Base-by-base conservation (phyloP, 2,797 vertebrate species). In the Podarcis lilfordi region DNA sequence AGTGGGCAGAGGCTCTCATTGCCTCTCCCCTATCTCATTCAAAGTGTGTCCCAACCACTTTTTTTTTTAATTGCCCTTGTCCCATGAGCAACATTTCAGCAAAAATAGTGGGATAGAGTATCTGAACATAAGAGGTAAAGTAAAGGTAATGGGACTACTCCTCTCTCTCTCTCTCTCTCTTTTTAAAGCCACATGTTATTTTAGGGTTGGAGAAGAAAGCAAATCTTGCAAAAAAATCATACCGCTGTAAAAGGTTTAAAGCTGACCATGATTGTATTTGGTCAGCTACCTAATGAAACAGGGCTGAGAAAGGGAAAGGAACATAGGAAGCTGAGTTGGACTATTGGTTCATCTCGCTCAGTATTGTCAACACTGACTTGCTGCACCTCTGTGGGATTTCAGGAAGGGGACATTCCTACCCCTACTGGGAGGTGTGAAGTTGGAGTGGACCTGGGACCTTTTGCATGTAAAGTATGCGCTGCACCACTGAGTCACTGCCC, bases 1-100 rank as follows among this genome's bases (percentile, higher is more conserved):
- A 69, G 83, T 89, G 83, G 78, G 43, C 4, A 85, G 7, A 76
- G 17, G 59, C 32, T 59, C 19, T 89, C 71, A 81, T 35, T 81
- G 78, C 43, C 35, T 82, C 15, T 55, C n/a, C 35, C 35, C 7
- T 50, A 11, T 10, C 11, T 45, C n/a, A 17, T 2, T 69, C 43
- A 66, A 50, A 85, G 7, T 23, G 19, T 68, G 25, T 7, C 23
- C 25, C 7, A 45, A 17, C 25, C 55, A 27, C 19, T 55, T 45
- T 13, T 15, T 29, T 37, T 50, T 55, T 15, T 1, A 55, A 55
- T 13, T 45, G 37, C 13, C 3, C 7, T 50, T 37, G 27, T 40
- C 10, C 25, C 40, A n/a, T 74, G 72, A 17, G 32, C 21, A 32
- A 66, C 8, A 3, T 76, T 85, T 40, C 11, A 25, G 61, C 27